Conservation (phyloP, 2,888 invertebrate species). For the Coleophora flavipennella region DNA sequence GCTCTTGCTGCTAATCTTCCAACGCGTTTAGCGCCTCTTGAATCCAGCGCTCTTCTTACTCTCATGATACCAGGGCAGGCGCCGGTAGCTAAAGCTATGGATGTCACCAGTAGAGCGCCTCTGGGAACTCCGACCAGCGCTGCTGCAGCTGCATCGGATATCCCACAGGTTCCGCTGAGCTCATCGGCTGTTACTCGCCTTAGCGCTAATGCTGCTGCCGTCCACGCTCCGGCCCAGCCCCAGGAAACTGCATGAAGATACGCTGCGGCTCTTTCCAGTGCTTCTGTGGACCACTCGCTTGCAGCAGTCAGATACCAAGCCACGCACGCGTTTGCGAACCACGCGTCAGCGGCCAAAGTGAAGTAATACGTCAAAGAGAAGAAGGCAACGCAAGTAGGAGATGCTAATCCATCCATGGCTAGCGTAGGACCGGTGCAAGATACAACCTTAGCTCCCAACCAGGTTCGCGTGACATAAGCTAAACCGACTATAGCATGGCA, state of each 20-base stretch:
- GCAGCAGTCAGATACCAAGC: conserved; percentile 93
- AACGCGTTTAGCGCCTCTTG: conserved; percentile 77
- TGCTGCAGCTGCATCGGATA: conserved; percentile 72
- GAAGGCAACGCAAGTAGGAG: conserved; percentile 79
- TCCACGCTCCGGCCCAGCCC: conserved; percentile 89
- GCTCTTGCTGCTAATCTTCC: conserved; percentile 82
- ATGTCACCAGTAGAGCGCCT: conserved; percentile 76
- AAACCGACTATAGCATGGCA: conserved; percentile 88
- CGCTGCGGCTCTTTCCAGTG: conserved; percentile 87
- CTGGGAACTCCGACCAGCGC: conserved; percentile 76
- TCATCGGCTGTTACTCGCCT: conserved; percentile 85
- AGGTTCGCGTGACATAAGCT: conserved; percentile 80
- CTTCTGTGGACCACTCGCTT: conserved; percentile 95
- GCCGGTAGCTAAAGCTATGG: conserved; percentile 79
- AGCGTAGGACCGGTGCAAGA: conserved; percentile 48
- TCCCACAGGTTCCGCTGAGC: conserved; percentile 87
- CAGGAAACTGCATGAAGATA: conserved; percentile 90
- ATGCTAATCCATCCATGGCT: conserved; percentile 63
- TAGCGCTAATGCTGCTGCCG: conserved; percentile 85
- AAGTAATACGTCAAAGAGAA: conserved; percentile 85
- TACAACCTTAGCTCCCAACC: conserved; percentile 57
- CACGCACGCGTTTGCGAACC: conserved; percentile 91
- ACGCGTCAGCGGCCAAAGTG: conserved; percentile 83
- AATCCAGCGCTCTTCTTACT: conserved; percentile 74
- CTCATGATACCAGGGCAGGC: conserved; percentile 84